Base-by-base conservation (phyloP, 2,797 vertebrate species). In the Amphiprion clarkii region DNA sequence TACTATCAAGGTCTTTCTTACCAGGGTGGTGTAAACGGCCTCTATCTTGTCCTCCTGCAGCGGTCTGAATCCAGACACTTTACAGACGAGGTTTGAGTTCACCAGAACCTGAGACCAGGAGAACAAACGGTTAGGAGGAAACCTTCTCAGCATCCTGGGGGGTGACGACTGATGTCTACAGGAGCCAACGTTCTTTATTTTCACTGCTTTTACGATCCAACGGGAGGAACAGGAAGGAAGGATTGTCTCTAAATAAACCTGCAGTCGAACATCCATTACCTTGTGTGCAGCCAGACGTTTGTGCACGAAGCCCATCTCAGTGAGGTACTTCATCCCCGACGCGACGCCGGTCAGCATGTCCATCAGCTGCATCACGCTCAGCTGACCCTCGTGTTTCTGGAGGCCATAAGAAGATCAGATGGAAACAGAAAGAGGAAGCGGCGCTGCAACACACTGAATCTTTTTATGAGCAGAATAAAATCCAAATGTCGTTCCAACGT, bases 241-340 rank as follows among this genome's bases (percentile, higher is more conserved):
- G 25, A 27, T 3, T 9, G 8, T 36, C 33, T 6, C 1, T 1
- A 9, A 36, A 36, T 36, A 36, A 36, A 36, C 60, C 81, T 63
- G 70, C 61, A 31, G 31, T 5, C 1, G 31, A 31, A 31, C 31
- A 31, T 71, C 36, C 53, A 83, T 84, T 69, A 93, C 93, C 58
- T 96, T 97, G 90, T 98, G 97, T 27, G 98, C 98, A 0, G 98
- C 97, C 21, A 99, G 95, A 52, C 95, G 95, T 74, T 96, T 97
- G 88, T 99, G 98, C 1, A 99, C 81, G 1, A 97, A 99, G 83
- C 97, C 97, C 97, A 99, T 98, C 90, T 99, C 97, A 0, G 97
- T 97, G 88, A 99, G 93, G 87, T 98, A 99, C 74, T 96, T 98
- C 98, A 99, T 99, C 79, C 97, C 98, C 0, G 97, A 97, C 0